Evolutionary conservation across 1,140 invertebrate genomes (phyloP).

Genomic region (Branchinecta lindahli): DNA sequence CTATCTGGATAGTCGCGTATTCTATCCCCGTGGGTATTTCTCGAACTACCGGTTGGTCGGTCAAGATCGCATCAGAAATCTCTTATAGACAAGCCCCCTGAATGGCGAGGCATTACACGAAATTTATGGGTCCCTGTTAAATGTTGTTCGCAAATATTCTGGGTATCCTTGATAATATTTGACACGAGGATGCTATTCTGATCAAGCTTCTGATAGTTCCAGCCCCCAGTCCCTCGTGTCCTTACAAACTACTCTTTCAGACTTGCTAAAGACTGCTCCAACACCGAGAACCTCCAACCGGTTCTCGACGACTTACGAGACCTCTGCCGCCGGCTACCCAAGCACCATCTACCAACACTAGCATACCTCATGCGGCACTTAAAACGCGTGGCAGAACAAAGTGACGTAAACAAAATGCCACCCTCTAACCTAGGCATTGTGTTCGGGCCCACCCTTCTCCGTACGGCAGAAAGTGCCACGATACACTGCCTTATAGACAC

Average conservation of each 20-base stretch:
- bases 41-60: no score
- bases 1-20: no score
- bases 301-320: slow-evolving; percentile 29
- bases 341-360: slow-evolving; percentile 34
- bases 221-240: no score
- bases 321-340: slow-evolving; percentile 34
- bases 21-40: no score
- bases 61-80: no score
- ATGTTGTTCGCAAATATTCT: no score
- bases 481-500: slow-evolving; percentile 40
- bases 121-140: no score
- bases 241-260: slow-evolving; percentile 19
- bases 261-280: slow-evolving; percentile 30
- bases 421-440: slow-evolving; percentile 43
- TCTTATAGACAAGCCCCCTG: no score
- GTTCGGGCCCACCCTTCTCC: slow-evolving; percentile 42
- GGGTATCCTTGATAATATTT: no score
- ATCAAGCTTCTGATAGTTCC: no score
- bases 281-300: slow-evolving; percentile 20
- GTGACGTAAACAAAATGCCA: slow-evolving; percentile 41
- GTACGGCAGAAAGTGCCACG: slow-evolving; percentile 37
- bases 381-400: slow-evolving; percentile 28
- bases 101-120: no score
- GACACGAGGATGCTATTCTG: no score
- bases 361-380: slow-evolving; percentile 39